Conservation (phyloP, 2,113 vertebrate genomes). For the Okapia johnstoni region DNA sequence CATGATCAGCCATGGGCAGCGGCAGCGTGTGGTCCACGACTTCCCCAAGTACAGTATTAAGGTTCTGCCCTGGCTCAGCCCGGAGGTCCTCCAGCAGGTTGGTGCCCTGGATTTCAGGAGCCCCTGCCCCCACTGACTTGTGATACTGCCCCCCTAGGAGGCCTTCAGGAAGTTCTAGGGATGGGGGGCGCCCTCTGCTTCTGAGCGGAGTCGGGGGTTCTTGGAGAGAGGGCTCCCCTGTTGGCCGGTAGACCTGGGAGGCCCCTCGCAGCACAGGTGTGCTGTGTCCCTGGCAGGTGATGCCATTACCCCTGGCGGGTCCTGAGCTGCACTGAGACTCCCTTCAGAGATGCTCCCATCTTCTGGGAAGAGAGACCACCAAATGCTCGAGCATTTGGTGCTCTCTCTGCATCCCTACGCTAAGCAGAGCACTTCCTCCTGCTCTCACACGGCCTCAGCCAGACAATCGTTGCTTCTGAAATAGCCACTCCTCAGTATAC, state of each 20-base stretch:
- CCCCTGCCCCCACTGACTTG: neutral
- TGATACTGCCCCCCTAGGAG: neutral
- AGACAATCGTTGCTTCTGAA: neutral
- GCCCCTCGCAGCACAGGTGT: neutral
- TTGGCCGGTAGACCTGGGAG: too few species aligned
- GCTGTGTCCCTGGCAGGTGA: neutral
- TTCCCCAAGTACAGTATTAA: constrained; percentile 96
- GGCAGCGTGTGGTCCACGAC: constrained; percentile 93
- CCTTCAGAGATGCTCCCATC: neutral
- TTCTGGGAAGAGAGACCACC: neutral
- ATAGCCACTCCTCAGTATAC: neutral
- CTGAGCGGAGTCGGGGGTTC: neutral
- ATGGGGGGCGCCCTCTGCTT: neutral
- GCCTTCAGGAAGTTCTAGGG: neutral
- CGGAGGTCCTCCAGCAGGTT: constrained; percentile 97
- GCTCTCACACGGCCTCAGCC: neutral
- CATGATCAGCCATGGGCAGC: constrained; percentile 94
- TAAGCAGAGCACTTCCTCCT: neutral
- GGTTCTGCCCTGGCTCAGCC: constrained; percentile 97
- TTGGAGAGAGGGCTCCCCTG: neutral
- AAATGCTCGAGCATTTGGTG: neutral
- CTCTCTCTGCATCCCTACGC: neutral
- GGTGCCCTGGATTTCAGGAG: neutral
- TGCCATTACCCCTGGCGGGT: neutral
- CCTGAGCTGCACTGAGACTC: neutral